Conservation (phyloP, 1,140 invertebrate genomes). For the Heliconius nattereri region DNA sequence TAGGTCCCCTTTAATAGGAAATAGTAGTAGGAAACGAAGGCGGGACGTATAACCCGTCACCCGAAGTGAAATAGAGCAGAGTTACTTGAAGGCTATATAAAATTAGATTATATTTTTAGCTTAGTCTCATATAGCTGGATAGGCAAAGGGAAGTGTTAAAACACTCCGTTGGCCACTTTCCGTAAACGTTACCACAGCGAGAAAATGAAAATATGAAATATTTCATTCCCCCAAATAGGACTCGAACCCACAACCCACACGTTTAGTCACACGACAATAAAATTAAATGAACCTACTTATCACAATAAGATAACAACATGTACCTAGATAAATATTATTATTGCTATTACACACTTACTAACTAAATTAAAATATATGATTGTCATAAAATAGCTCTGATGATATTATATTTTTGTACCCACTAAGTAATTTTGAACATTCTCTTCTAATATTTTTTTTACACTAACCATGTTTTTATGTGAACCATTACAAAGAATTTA, state of each 20-base stretch:
- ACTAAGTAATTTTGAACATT: background rate
- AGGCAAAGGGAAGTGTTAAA: too few species aligned
- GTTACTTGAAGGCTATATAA: conserved; percentile 1
- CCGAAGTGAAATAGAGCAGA: background rate
- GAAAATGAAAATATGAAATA: too few species aligned
- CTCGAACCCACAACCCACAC: too few species aligned
- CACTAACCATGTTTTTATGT: background rate
- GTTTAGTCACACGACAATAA: background rate
- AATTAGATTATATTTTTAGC: background rate
- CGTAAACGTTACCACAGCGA: too few species aligned
- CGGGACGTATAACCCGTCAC: background rate
- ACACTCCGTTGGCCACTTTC: too few species aligned
- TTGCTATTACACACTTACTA: conserved; percentile 24
- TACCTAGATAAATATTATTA: conserved; percentile 4
- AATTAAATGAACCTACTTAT: conserved; percentile 12
- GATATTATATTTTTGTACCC: conserved; percentile 11
- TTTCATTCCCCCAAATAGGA: too few species aligned
- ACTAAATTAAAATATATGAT: conserved; percentile 17
- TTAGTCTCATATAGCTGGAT: too few species aligned
- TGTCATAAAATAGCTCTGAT: conserved; percentile 26
- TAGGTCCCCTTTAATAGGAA: background rate
- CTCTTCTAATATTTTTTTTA: background rate
- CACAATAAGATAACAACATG: conserved; percentile 13
- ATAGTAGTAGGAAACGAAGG: background rate
- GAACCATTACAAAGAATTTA: background rate